Conservation (phyloP, 2,797 vertebrate species). For the Scolopax bukidnonensis region DNA sequence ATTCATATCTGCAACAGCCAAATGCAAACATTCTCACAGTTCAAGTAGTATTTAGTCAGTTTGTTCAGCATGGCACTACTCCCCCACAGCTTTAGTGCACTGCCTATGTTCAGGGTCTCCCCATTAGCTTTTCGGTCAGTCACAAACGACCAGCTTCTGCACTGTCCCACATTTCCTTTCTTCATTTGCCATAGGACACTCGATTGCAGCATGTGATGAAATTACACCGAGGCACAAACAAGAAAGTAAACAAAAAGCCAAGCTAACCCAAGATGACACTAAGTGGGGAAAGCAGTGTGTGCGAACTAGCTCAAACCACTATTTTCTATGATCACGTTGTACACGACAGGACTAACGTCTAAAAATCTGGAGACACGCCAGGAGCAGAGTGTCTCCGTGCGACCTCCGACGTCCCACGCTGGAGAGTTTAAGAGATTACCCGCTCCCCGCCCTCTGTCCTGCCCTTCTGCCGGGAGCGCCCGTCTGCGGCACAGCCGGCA, state of each 20-base stretch:
- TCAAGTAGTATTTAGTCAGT: neutral
- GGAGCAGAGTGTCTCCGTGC: rapidly evolving
- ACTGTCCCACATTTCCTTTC: neutral
- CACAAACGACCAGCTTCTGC: neutral
- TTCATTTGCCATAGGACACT: neutral
- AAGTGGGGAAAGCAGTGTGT: rapidly evolving
- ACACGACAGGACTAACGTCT: rapidly evolving
- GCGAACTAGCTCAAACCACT: neutral
- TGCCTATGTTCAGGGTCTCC: neutral
- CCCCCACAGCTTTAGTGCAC: neutral
- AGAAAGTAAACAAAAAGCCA: neutral
- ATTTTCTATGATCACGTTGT: rapidly evolving
- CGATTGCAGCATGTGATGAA: neutral
- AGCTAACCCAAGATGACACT: neutral
- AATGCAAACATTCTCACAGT: neutral
- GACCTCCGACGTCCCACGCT: rapidly evolving
- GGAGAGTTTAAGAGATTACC: too few species aligned
- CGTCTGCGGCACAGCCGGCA: neutral
- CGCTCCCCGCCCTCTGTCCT: rapidly evolving
- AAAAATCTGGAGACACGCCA: rapidly evolving
- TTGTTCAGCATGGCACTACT: neutral
- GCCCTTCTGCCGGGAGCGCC: neutral
- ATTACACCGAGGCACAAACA: neutral
- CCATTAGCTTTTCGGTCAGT: neutral
- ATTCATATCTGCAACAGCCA: neutral